phyloP scores from a whole-genome alignment of 2,797 vertebrate genomes.

The Coregonus suidteri region DNA sequence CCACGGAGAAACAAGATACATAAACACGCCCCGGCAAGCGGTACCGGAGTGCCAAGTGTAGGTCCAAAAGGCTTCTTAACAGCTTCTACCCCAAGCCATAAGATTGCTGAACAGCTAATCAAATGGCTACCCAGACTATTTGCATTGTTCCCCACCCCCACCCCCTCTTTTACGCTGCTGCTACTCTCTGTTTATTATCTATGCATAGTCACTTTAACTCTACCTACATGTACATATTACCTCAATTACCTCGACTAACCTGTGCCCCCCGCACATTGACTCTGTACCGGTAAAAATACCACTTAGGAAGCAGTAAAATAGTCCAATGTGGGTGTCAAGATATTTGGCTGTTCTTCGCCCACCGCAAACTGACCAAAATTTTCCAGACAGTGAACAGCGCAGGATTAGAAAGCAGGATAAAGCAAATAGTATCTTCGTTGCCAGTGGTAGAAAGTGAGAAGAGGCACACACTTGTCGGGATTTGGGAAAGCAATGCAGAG shows the following conservation, averaged over 20 bases:
- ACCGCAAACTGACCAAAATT: constrained; percentile 38
- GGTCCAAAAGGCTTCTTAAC: too few species aligned
- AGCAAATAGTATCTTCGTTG: constrained; percentile 42
- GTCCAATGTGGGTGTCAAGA: constrained; percentile 60
- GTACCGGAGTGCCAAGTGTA: too few species aligned
- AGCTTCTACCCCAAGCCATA: too few species aligned
- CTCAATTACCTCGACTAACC: too few species aligned
- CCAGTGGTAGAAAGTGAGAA: constrained; percentile 40
- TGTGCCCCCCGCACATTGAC: too few species aligned
- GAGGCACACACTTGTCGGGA: constrained; percentile 16
- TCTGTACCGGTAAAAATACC: constrained; percentile 47
- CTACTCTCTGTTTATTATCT: too few species aligned
- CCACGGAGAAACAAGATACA: constrained; percentile 72
- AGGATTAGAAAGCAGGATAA: constrained; percentile 34
- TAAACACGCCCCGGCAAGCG: constrained; percentile 62
- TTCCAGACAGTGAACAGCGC: constrained; percentile 33
- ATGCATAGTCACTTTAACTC: too few species aligned
- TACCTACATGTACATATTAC: too few species aligned
- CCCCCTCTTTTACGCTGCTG: too few species aligned
- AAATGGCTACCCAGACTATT: too few species aligned
- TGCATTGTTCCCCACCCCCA: too few species aligned
- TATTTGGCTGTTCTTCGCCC: constrained; percentile 62
- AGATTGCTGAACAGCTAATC: too few species aligned
- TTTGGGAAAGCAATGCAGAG: constrained; percentile 8
- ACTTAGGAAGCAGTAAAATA: constrained; percentile 59